A percentile compares a stretch with the other conserved stretches of the same genome.
Conservation (phyloP, 2,113 vertebrate genomes). For the Zonotrichia leucophrys region DNA sequence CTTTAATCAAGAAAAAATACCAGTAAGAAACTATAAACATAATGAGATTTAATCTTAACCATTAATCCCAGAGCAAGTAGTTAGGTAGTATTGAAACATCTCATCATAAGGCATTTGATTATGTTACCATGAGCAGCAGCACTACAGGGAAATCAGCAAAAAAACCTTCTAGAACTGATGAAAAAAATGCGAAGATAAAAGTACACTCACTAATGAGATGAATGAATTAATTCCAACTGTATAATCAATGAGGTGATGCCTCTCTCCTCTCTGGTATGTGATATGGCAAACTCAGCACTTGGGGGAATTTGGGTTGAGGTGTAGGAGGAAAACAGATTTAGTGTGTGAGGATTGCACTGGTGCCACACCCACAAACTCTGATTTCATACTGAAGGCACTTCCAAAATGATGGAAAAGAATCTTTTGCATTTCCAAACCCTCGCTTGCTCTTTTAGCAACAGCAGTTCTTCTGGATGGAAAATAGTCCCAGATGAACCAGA, state of each 20-base stretch:
- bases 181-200: background rate
- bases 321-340: background rate
- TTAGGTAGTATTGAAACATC: background rate
- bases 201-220: background rate
- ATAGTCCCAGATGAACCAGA: background rate
- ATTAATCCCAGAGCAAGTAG: background rate
- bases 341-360: background rate
- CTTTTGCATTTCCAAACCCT: background rate
- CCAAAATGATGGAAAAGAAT: background rate
- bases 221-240: background rate
- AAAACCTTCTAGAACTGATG: background rate
- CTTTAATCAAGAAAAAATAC: background rate
- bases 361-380: no score
- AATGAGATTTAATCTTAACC: background rate
- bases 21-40: background rate
- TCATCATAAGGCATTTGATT: background rate
- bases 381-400: background rate
- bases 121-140: background rate
- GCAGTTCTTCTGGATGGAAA: background rate
- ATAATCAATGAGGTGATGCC: background rate
- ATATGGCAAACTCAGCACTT: background rate
- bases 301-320: background rate
- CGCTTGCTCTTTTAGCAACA: background rate
- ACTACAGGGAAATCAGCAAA: slow-evolving; percentile 40
- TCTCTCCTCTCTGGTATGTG: background rate